Evolutionary conservation across 2,113 vertebrate genomes (phyloP), one percentile per base, ranked within the genome.

Genomic region (Nettapus auritus): DNA sequence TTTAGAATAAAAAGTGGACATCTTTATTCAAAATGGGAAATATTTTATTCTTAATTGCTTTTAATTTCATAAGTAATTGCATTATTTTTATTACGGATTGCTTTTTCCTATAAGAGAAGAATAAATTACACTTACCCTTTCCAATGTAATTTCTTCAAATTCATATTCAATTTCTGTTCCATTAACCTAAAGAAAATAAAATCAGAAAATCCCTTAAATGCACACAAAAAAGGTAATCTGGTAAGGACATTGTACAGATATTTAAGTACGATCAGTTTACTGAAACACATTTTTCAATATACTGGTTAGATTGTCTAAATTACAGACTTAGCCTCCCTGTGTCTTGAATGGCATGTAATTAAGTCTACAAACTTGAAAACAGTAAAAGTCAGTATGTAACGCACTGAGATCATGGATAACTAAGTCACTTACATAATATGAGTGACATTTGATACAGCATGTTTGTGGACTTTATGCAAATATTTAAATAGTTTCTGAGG

Each of bases 101-200:
- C 26, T 90, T 18, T n/a, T 38, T 29, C 77, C 71, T 82, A 4
- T 31, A 57, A 71, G 13, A 46, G 18, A 44, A 80, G 34, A 80
- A 48, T 12, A 78, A 80, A 77, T 82, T 57, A 57, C 17, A 98
- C 99, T 99, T 98, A 99, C 99, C 98, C 99, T 98, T 89, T 99
- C 99, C 96, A 99, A 89, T 94, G 99, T 99, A 97, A 99, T 99
- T 98, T 99, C 99, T 98, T 99, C 99, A 98, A 99, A 99, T 96
- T 99, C 99, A 97, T 99, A 99, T 98, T 99, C 99, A 92, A 99
- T 99, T 98, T 99, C 99, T 94, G 99, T 99, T 90, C 99, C 99
- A 82, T 99, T 99, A 96, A 99, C 99, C 99, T 99, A 95, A 84
- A 92, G 33, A 96, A 96, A 95, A 96, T 46, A 34, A 82, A 95